These are phyloP conservation scores for Nymphicus hollandicus DNA, from an alignment of 2,113 vertebrate genomes.

Conservation along the genomic window DNA sequence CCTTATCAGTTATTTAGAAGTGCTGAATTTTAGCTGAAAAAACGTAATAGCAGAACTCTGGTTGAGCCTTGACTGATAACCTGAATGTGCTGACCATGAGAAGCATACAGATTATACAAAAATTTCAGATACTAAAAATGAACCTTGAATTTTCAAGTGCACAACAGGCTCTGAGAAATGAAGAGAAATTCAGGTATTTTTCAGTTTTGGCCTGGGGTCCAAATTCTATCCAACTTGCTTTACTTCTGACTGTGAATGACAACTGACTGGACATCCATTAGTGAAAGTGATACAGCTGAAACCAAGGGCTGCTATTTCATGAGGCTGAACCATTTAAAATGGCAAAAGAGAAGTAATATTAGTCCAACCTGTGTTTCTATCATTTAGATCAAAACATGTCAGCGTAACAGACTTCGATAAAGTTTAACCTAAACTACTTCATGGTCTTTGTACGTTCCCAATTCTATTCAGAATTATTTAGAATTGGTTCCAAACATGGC, in stretches of 20 bases:
- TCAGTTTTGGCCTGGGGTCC: background rate
- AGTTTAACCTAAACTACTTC: background rate
- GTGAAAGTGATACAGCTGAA: background rate
- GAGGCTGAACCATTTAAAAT: background rate
- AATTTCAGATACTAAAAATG: conserved; percentile 9
- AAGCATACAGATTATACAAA: conserved; percentile 24
- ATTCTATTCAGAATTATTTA: background rate
- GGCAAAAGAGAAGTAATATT: background rate
- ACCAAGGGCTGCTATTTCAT: background rate
- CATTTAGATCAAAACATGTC: background rate
- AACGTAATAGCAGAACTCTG: conserved; percentile 39
- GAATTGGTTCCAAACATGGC: background rate
- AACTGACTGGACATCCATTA: background rate
- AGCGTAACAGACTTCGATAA: background rate
- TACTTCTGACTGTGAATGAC: background rate
- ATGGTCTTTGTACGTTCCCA: background rate
- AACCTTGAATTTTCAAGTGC: conserved; percentile 26
- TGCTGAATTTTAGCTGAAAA: conserved; percentile 30
- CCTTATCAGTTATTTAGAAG: conserved; percentile 34
- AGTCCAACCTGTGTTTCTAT: background rate
- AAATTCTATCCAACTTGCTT: background rate
- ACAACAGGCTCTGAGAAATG: background rate
- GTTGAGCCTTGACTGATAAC: conserved; percentile 25
- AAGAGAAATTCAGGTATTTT: background rate
- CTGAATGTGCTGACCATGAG: conserved; percentile 5